A percentile compares a stretch with the other conserved stretches of the same genome.
Conservation (phyloP, 2,113 vertebrate species). For the Pangasianodon gigas region DNA sequence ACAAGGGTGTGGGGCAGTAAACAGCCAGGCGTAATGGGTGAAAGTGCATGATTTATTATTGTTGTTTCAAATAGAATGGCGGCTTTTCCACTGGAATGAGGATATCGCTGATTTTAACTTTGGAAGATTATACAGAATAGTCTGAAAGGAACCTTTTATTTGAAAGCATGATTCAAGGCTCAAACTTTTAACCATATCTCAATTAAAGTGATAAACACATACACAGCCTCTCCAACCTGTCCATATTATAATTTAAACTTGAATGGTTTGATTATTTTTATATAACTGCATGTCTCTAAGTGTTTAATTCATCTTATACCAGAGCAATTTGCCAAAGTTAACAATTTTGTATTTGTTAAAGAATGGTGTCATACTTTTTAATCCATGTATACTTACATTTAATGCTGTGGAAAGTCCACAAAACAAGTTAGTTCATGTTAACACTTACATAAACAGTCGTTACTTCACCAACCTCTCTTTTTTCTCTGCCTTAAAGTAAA, state of each 20-base stretch:
- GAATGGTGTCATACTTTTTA: neutral
- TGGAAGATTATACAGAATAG: neutral
- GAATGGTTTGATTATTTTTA: neutral
- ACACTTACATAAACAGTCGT: neutral
- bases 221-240: neutral
- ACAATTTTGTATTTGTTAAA: too few species aligned
- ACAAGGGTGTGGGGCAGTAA: neutral
- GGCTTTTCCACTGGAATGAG: neutral
- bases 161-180: neutral
- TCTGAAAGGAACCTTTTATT: neutral
- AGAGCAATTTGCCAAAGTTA: too few species aligned
- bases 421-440: neutral
- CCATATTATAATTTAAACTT: neutral
- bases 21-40: neutral
- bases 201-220: neutral
- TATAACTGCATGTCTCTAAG: neutral
- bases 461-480: too few species aligned
- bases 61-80: neutral
- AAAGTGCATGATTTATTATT: slow-evolving; percentile 6
- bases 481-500: too few species aligned
- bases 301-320: neutral
- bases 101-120: neutral
- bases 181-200: neutral
- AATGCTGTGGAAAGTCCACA: neutral
- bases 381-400: neutral